Evolutionary conservation across 2,888 invertebrate genomes (phyloP).

Genomic region (Adelphocoris suturalis): DNA sequence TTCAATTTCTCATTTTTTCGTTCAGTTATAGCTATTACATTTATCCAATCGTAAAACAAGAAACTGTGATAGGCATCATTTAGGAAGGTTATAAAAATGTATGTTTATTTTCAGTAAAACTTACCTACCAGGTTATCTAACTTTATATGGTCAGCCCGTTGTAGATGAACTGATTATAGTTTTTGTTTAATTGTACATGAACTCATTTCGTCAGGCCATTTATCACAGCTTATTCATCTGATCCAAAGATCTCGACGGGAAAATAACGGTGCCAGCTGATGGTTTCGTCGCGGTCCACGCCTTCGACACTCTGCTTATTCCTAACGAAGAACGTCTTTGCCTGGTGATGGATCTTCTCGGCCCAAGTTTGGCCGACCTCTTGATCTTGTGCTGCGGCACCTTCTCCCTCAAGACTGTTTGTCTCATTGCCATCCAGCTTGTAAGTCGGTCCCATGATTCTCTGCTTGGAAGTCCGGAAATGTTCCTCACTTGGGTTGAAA

Average conservation of each 20-base stretch:
- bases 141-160: too few species aligned
- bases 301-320: background rate
- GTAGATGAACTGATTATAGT: too few species aligned
- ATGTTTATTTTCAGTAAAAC: too few species aligned
- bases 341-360: constrained; percentile 99
- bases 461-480: background rate
- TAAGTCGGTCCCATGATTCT: constrained; percentile 81
- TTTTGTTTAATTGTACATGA: too few species aligned
- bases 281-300: constrained; percentile 16
- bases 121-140: too few species aligned
- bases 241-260: background rate
- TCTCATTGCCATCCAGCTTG: constrained; percentile 98
- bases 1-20: too few species aligned
- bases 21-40: too few species aligned
- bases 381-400: constrained; percentile 98
- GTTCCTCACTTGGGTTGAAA: constrained; percentile 31
- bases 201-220: too few species aligned
- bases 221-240: too few species aligned
- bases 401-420: constrained; percentile 98
- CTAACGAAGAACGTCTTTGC: constrained; percentile 94
- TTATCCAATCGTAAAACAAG: too few species aligned
- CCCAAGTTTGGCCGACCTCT: constrained; percentile 98
- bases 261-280: constrained; percentile 21
- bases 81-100: too few species aligned
- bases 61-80: too few species aligned